These are phyloP conservation scores for Lissocephala sabroskyi DNA, from an alignment of 2,888 invertebrate species.

Conservation along the genomic window DNA sequence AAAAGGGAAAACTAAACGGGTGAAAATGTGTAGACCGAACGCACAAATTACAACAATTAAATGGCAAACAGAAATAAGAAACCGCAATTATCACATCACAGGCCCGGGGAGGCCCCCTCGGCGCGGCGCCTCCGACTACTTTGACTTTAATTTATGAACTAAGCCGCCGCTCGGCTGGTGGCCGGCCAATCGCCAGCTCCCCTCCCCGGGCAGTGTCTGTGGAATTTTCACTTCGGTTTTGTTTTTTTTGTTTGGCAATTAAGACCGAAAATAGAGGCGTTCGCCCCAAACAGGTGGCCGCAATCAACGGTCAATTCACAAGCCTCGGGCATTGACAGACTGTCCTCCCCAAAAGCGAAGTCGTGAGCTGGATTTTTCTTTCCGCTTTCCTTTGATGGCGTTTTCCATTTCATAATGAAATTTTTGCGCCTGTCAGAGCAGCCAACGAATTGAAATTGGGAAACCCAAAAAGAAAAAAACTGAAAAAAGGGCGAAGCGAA, in stretches of 20 bases:
- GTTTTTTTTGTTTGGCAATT: slow-evolving; percentile 22
- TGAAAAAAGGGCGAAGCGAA: slow-evolving; percentile 13
- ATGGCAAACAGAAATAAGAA: slow-evolving; percentile 60
- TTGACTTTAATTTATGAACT: slow-evolving; percentile 60
- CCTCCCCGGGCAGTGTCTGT: slow-evolving; percentile 23
- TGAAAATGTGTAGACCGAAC: slow-evolving; percentile 15
- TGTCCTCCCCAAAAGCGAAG: no score
- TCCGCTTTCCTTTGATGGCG: slow-evolving; percentile 49
- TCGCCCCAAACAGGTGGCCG: slow-evolving; percentile 33
- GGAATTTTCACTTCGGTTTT: no score
- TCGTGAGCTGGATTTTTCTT: no score
- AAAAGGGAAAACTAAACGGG: slow-evolving; percentile 49
- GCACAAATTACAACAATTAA: slow-evolving; percentile 64
- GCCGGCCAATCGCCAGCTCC: slow-evolving; percentile 25
- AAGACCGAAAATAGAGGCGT: slow-evolving; percentile 11
- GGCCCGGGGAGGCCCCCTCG: slow-evolving; percentile 18
- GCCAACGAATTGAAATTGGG: slow-evolving; percentile 49
- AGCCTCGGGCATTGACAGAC: neutral
- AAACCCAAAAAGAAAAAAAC: slow-evolving; percentile 32
- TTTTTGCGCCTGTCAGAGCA: slow-evolving; percentile 57
- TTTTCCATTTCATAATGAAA: slow-evolving; percentile 72
- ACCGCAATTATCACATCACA: slow-evolving; percentile 62
- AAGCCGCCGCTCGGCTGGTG: slow-evolving; percentile 25
- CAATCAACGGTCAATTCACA: slow-evolving; percentile 20
- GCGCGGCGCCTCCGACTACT: slow-evolving; percentile 8